Conservation (phyloP, 2,888 invertebrate species). For the Hydrotaea cyrtoneurina region DNA sequence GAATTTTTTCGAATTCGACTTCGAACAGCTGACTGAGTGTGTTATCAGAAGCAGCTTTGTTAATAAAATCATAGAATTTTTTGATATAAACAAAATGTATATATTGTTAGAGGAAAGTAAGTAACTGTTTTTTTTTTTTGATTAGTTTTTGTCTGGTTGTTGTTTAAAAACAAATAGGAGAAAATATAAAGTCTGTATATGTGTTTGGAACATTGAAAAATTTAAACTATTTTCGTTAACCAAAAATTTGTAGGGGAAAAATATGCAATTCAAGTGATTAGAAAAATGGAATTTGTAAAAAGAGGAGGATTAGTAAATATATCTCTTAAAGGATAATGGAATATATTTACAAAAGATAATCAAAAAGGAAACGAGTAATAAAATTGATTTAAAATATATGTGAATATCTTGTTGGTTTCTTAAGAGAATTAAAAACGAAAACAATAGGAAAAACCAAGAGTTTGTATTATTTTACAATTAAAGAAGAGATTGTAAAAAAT, state of each 20-base stretch:
- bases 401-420: too few relatives aligned
- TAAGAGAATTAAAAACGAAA: too few relatives aligned
- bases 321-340: slow-evolving; percentile 25
- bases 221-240: slow-evolving; percentile 34
- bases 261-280: slow-evolving; percentile 59
- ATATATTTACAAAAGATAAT: slow-evolving; percentile 61
- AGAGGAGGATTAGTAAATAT: slow-evolving; percentile 9
- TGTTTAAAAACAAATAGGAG: slow-evolving; percentile 38
- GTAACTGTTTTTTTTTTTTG: not conserved
- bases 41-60: slow-evolving; percentile 44
- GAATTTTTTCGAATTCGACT: slow-evolving; percentile 35
- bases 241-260: slow-evolving; percentile 34
- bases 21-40: slow-evolving; percentile 41
- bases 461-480: too few relatives aligned
- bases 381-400: too few relatives aligned
- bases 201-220: slow-evolving; percentile 32
- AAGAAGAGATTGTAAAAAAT: too few relatives aligned
- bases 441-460: too few relatives aligned
- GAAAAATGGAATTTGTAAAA: slow-evolving; percentile 18
- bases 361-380: too few relatives aligned
- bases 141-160: not conserved
- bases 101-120: not conserved
- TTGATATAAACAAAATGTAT: slow-evolving; percentile 26
- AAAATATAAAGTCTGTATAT: slow-evolving; percentile 38
- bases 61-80: slow-evolving; percentile 1